Evolutionary conservation across 2,888 invertebrate genomes (phyloP), one percentile per base, ranked within the genome.

Genomic region (Drosophila nr. perissopoda): DNA sequence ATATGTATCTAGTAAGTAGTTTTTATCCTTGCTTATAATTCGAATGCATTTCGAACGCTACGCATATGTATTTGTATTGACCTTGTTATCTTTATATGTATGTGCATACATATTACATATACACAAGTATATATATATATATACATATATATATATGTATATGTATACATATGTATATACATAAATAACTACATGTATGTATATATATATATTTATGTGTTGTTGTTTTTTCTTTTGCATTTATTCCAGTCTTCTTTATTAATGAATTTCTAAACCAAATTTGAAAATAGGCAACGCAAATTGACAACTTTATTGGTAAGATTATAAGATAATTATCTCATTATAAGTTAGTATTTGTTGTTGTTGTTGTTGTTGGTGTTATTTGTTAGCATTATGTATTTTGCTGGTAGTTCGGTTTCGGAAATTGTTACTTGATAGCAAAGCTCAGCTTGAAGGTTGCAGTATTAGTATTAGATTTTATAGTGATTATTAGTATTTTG

Each of bases 181-280:
- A 38, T 73, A 58, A 75, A 72, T 69, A 57, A 69, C 53, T 73
- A 42, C 11, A 73, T 63, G 65, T 29, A 57, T 61, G 51, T 73
- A 34, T 73, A 56, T 71, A 54, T 78, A 73, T 70, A 58, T 74
- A 56, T 72, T 60, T 69, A 70, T 79, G 64, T 74, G 36, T 60
- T 51, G 29, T 16, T 78, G 61, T 82, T 67, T 72, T 53, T 75
- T 79, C 61, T 57, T 81, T 80, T 78, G 80, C 72, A 75, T 79
- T 72, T 82, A 78, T 80, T 88, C 80, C 84, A 87, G 84, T 87
- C 82, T 88, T 88, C 74, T 82, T 87, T 81, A 83, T 79, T 83
- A 74, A 79, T 85, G 73, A 75, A 69, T 77, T 77, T 73, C 40
- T 76, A 63, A 78, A 73, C 49, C 69, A 73, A 67, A 78, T 64